Percentiles rank a stretch among this genome's conserved stretches.
phyloP scores from a whole-genome alignment of 2,797 vertebrate species.

The Sibirionetta formosa region DNA sequence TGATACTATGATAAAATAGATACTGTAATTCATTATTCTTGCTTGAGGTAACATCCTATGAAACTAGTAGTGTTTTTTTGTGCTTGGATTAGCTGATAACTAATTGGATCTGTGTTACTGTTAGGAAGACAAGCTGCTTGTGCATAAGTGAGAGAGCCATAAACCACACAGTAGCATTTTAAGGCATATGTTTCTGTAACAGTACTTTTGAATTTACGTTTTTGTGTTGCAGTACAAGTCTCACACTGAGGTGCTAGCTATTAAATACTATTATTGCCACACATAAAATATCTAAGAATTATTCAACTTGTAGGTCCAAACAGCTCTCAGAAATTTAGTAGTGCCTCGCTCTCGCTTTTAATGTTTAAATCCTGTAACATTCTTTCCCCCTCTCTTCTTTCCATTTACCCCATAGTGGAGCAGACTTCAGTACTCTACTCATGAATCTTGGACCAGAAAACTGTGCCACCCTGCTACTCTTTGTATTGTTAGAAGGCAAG shows the following conservation, averaged over 20 bases:
- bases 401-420: slow-evolving; percentile 86
- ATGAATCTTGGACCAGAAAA: slow-evolving; percentile 97
- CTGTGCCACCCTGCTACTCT: slow-evolving; percentile 93
- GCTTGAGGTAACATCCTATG: neutral
- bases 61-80: neutral
- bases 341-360: neutral
- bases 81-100: neutral
- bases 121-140: neutral
- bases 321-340: neutral
- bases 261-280: neutral
- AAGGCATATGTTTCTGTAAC: neutral
- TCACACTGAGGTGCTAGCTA: neutral
- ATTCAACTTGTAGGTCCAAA: neutral
- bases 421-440: slow-evolving; percentile 94
- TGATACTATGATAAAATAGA: neutral
- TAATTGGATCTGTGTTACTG: neutral
- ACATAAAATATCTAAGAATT: neutral
- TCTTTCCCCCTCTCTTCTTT: neutral
- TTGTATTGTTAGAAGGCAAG: slow-evolving; percentile 94
- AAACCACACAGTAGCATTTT: neutral
- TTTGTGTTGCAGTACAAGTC: neutral
- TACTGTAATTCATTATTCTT: neutral
- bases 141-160: neutral
- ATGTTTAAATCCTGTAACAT: neutral
- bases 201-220: neutral